Evolutionary conservation across 2,797 vertebrate genomes (phyloP), one percentile per base, ranked within the genome.

Genomic region (Microctenopoma lineatum): DNA sequence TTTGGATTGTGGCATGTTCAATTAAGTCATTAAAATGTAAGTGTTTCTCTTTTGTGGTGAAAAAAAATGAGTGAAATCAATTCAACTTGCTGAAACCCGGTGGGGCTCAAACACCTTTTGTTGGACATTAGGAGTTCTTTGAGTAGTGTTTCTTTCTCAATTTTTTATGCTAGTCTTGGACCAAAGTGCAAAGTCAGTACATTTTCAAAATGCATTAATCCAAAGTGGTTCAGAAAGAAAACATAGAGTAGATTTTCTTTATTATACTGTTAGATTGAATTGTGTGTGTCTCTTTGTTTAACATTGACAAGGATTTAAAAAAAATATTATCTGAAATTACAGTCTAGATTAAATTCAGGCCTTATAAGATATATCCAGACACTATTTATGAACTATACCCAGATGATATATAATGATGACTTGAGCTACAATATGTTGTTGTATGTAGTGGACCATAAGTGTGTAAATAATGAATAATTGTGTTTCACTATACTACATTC

Each of bases 381-480:
- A 32, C 29, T 32, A 1, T 32, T 32, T 32, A 51, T 45, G 1
- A 64, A 15, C 27, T 18, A 50, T 57, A 36, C 51, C 21, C 27
- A 32, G 5, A 2, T 21, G 10, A 18, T 25, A 25, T 57, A 36
- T 21, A 7, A 55, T 15, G 45, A 58, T 36, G 12, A 32, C 21
- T 58, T 36, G 27, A 44, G 25, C 18, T 36, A 4, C 11, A 66
- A 66, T 39, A n/a, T 15, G 39, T 41, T 7, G 0, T 27, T 25
- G 25, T n/a, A 45, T 36, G 36, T 13, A 48, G 48, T 32, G 50
- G 16, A 18, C 34, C 51, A 48, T 11, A 55, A 51, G 44, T 50
- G 26, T n/a, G 13, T 58, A 34, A 45, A 25, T 21, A 59, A 55
- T 67, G 25, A 21, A 21, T 72, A 59, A 67, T 52, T 62, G 26